phyloP scores from a whole-genome alignment of 2,113 vertebrate species.

The Orycteropus afer region DNA sequence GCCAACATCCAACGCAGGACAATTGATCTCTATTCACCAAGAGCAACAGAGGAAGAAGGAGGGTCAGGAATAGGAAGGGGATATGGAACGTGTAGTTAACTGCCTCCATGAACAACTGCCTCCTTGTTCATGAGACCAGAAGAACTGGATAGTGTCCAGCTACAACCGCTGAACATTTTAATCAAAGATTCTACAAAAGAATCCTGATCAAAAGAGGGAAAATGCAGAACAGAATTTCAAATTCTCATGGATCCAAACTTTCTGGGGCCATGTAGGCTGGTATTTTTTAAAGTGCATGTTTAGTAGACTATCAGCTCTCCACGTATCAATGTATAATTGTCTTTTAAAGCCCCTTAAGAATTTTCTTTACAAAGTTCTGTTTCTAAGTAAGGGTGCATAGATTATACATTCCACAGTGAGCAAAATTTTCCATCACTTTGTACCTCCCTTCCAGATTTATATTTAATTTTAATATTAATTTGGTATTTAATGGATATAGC shows the following conservation, averaged over 20 bases:
- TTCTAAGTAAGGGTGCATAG: background rate
- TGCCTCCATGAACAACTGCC: too few species aligned
- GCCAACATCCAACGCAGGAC: too few species aligned
- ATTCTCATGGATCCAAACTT: background rate
- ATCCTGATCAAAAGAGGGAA: too few species aligned
- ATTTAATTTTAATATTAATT: background rate
- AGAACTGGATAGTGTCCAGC: too few species aligned
- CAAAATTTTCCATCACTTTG: background rate
- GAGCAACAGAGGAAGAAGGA: too few species aligned
- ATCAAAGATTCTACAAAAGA: too few species aligned
- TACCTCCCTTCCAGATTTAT: background rate
- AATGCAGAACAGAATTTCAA: too few species aligned
- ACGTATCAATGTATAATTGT: background rate
- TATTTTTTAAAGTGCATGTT: background rate
- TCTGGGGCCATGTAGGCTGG: background rate
- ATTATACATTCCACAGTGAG: background rate
- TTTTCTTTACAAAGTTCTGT: constrained; percentile 21
- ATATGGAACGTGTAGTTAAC: too few species aligned
- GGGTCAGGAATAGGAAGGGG: too few species aligned
- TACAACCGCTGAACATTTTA: too few species aligned
- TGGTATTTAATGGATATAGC: background rate
- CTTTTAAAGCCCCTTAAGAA: background rate
- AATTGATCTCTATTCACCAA: too few species aligned
- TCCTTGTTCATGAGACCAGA: too few species aligned
- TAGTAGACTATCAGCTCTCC: background rate